phyloP scores from a whole-genome alignment of 2,888 invertebrate genomes.

The Tetanocera ferruginea region DNA sequence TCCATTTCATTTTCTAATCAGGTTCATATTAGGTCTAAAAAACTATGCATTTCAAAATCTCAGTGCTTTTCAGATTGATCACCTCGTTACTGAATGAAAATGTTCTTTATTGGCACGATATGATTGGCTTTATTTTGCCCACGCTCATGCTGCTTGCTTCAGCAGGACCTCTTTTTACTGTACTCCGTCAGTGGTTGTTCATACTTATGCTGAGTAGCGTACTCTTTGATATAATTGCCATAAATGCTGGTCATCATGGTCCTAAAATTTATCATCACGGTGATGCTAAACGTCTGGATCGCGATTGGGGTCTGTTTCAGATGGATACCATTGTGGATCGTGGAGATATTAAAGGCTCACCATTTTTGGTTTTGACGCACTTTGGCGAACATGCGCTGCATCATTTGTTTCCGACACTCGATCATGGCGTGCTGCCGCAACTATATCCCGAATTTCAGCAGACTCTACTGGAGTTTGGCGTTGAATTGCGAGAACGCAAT shows the following conservation, averaged over 20 bases:
- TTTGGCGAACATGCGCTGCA: conserved; percentile 85
- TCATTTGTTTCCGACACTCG: conserved; percentile 84
- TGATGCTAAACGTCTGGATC: conserved; percentile 71
- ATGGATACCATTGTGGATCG: conserved; percentile 81
- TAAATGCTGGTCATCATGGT: conserved; percentile 84
- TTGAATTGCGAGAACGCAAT: conserved; percentile 65
- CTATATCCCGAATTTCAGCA: conserved; percentile 73
- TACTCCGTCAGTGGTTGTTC: conserved; percentile 71
- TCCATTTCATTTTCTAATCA: conserved; percentile 42
- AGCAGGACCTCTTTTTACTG: conserved; percentile 48
- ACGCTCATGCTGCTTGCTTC: conserved; percentile 65
- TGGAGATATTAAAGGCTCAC: conserved; percentile 75
- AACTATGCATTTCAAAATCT: background rate
- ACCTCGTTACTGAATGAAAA: conserved; percentile 52
- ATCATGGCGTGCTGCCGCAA: conserved; percentile 78
- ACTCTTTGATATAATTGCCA: conserved; percentile 75
- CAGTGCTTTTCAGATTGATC: conserved; percentile 52
- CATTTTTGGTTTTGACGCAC: conserved; percentile 77
- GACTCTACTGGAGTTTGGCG: conserved; percentile 62
- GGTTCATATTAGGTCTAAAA: conserved; percentile 32
- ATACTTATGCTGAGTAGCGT: conserved; percentile 73
- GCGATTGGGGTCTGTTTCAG: conserved; percentile 84
- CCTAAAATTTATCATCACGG: conserved; percentile 84
- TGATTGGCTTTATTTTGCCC: conserved; percentile 68
- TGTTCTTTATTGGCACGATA: conserved; percentile 63